Percentiles rank a stretch among this genome's conserved stretches.
Evolutionary conservation across 92 coral and sea anemone genomes (phyloP).

Genomic region (Actinernus sp.): DNA sequence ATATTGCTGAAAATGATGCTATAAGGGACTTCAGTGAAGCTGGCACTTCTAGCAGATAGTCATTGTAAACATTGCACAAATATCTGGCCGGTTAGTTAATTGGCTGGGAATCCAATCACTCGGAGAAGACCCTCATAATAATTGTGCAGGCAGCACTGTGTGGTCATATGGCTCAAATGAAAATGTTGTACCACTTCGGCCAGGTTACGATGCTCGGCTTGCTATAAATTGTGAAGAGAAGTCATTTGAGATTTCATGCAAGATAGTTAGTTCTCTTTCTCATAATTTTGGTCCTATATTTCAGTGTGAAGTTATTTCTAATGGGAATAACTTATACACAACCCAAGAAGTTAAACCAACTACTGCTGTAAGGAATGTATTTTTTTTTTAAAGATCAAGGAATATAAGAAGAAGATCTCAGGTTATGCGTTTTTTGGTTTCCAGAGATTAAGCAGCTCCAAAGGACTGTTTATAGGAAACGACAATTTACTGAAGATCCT

Average conservation of each 20-base stretch:
- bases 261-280: constrained; percentile 11
- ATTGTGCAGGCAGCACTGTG: not conserved
- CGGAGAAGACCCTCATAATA: constrained; percentile 14
- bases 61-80: constrained; percentile 19
- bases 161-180: constrained; percentile 29
- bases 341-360: constrained; percentile 15
- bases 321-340: constrained; percentile 2
- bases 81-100: constrained; percentile 19
- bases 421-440: constrained; percentile 38
- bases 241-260: constrained; percentile 32
- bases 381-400: constrained; percentile 9
- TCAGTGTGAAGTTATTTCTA: constrained; percentile 19
- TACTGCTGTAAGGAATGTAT: constrained; percentile 20
- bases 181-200: constrained; percentile 32
- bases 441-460: constrained; percentile 27
- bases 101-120: constrained; percentile 41
- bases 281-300: constrained; percentile 19
- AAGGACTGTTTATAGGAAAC: constrained; percentile 2
- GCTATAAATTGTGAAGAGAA: constrained; percentile 15
- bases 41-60: no score
- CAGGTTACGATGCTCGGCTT: constrained; percentile 49
- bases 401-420: constrained; percentile 20
- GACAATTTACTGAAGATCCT: not conserved
- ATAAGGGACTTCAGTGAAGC: no score
- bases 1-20: no score